phyloP scores from a whole-genome alignment of 2,888 invertebrate genomes.

The Zygogramma bicolorata region DNA sequence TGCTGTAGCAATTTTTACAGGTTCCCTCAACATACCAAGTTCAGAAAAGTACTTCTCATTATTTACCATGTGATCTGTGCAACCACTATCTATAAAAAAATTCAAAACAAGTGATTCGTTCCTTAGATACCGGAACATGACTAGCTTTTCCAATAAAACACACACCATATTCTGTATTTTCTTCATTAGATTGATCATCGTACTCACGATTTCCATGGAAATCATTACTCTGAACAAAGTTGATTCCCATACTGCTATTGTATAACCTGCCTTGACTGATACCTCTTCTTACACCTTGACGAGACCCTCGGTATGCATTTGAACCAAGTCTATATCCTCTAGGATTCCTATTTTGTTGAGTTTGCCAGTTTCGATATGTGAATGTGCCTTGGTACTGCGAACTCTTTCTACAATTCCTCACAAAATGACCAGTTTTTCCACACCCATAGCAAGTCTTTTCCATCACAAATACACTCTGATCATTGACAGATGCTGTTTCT shows the following conservation, averaged over 20 bases:
- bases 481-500: neutral
- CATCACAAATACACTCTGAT: conserved; percentile 1
- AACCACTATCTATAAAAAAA: conserved; percentile 25
- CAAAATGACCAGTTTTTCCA: conserved; percentile 21
- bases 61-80: conserved; percentile 31
- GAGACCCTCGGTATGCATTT: neutral
- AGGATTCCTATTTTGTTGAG: neutral
- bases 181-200: neutral
- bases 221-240: neutral
- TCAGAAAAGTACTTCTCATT: too few relatives aligned
- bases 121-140: too few relatives aligned
- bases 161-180: neutral
- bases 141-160: too few relatives aligned
- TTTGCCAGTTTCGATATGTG: neutral
- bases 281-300: neutral
- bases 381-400: neutral
- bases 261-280: neutral
- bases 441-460: conserved; percentile 19
- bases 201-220: neutral
- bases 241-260: neutral
- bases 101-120: too few relatives aligned
- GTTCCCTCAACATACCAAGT: too few relatives aligned
- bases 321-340: neutral
- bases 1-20: too few relatives aligned
- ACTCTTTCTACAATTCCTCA: conserved; percentile 2